phyloP scores from a whole-genome alignment of 1,140 invertebrate species.

The Brachionus calyciflorus region DNA sequence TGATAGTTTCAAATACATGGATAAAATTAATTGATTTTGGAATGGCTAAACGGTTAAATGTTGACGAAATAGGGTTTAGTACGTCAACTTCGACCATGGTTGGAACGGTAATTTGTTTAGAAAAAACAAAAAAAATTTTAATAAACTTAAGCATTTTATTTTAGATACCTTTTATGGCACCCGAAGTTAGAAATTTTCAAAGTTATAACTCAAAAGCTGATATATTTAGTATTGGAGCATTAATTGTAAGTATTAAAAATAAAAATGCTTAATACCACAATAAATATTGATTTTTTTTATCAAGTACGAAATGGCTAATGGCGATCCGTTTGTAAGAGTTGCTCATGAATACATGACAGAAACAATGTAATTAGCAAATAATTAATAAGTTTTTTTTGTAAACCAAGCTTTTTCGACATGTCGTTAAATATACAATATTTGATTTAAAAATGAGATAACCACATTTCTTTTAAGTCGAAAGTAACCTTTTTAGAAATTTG shows the following conservation, averaged over 20 bases:
- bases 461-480: no score
- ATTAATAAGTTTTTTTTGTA: no score
- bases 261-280: not conserved
- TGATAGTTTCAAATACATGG: conserved; percentile 43
- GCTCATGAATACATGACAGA: conserved; percentile 44
- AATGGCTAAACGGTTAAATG: conserved; percentile 39
- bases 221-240: conserved; percentile 39
- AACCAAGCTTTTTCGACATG: no score
- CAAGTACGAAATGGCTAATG: conserved; percentile 44
- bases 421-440: no score
- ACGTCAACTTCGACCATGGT: conserved; percentile 44
- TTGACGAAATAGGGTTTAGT: conserved; percentile 34
- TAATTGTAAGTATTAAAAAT: conserved; percentile 1
- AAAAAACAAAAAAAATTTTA: not conserved
- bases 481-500: no score
- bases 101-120: conserved; percentile 8
- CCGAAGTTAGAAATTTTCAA: conserved; percentile 40
- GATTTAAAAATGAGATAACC: no score
- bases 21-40: conserved; percentile 44
- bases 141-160: not conserved
- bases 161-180: conserved; percentile 45
- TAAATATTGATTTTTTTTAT: not conserved
- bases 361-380: conserved; percentile 9
- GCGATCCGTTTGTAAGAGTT: conserved; percentile 40
- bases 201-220: conserved; percentile 46